Conservation (phyloP, 2,888 invertebrate species). For the Perizoma flavofasciatum region DNA sequence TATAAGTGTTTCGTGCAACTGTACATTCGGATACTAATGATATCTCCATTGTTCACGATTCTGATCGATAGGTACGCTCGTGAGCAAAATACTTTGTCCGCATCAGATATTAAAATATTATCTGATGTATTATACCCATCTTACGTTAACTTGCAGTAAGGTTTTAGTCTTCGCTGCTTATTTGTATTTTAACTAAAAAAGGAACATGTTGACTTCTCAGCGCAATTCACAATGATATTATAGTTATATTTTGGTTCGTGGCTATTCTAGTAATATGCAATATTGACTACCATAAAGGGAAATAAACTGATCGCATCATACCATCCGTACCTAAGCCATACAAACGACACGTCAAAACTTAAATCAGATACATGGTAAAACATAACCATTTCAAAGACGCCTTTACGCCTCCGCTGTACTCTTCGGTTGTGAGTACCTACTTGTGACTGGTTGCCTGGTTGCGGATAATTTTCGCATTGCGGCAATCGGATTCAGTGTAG, state of each 20-base stretch:
- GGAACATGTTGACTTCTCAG: slow-evolving; percentile 15
- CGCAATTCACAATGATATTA: slow-evolving; percentile 24
- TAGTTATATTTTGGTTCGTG: slow-evolving; percentile 18
- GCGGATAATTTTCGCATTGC: slow-evolving; percentile 80
- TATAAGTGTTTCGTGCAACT: slow-evolving; percentile 71
- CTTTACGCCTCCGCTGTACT: slow-evolving; percentile 72
- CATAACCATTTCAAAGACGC: slow-evolving; percentile 73
- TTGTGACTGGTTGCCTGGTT: slow-evolving; percentile 41
- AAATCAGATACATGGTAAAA: slow-evolving; percentile 79
- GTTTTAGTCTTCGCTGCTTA: slow-evolving; percentile 26
- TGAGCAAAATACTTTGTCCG: slow-evolving; percentile 46
- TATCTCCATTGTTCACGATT: slow-evolving; percentile 78
- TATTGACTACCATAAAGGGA: slow-evolving; percentile 61
- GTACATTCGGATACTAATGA: slow-evolving; percentile 69
- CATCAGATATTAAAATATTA: slow-evolving; percentile 39
- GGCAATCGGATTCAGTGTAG: slow-evolving; percentile 71
- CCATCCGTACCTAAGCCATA: slow-evolving; percentile 60
- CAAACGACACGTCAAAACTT: slow-evolving; percentile 72
- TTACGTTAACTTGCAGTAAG: slow-evolving; percentile 23
- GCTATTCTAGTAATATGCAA: slow-evolving; percentile 48
- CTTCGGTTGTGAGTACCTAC: slow-evolving; percentile 44
- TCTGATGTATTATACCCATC: slow-evolving; percentile 29
- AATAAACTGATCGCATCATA: slow-evolving; percentile 70
- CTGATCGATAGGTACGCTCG: slow-evolving; percentile 69
- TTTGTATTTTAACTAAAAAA: slow-evolving; percentile 8